Percentiles rank a stretch among this genome's conserved stretches.
Evolutionary conservation across 2,113 vertebrate species (phyloP).

Genomic region (Callipepla squamata): DNA sequence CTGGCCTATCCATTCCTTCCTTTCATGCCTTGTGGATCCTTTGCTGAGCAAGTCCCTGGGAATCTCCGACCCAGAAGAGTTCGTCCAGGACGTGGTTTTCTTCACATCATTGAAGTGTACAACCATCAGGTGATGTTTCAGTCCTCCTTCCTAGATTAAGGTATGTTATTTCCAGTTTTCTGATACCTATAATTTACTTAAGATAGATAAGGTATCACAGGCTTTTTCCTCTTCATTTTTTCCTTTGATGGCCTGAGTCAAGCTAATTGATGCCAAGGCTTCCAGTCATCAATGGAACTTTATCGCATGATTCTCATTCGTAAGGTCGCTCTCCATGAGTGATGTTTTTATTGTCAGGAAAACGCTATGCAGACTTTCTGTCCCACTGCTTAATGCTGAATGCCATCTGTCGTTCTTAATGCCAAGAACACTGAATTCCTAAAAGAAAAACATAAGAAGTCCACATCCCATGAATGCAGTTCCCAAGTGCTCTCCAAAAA

Average conservation of each 20-base stretch:
- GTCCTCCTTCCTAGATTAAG: neutral
- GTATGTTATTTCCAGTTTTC: neutral
- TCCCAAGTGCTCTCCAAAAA: neutral
- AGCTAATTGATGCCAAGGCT: neutral
- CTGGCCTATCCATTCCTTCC: neutral
- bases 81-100: neutral
- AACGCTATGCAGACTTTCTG: neutral
- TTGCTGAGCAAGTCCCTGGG: neutral
- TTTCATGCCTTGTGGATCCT: neutral
- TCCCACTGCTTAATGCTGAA: neutral
- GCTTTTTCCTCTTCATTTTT: neutral
- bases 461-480: neutral
- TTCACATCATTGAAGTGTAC: neutral
- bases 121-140: neutral
- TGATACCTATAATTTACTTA: neutral
- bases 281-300: neutral
- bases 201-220: neutral
- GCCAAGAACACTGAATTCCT: neutral
- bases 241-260: neutral
- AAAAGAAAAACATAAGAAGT: neutral
- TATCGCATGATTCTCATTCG: rapidly evolving
- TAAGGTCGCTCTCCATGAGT: neutral
- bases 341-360: neutral
- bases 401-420: neutral
- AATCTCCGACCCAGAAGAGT: neutral